phyloP scores from a whole-genome alignment of 2,888 invertebrate species.

The Eupithecia vulgata region DNA sequence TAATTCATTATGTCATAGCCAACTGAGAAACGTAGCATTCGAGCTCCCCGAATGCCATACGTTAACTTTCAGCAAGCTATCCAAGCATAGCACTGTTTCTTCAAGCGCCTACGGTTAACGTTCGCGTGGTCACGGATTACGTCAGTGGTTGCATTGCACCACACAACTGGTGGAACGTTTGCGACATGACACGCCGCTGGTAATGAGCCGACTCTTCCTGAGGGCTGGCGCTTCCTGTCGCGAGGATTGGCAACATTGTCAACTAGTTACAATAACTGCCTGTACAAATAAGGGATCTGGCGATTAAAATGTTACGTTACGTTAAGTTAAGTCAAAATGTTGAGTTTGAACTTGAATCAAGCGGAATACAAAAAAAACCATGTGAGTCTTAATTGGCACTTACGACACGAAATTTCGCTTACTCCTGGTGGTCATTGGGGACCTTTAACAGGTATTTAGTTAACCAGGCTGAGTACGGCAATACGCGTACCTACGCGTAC shows the following conservation, averaged over 20 bases:
- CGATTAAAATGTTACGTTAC: too few relatives aligned
- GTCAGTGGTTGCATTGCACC: slow-evolving; percentile 11
- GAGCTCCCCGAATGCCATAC: neutral
- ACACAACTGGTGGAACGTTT: slow-evolving; percentile 1
- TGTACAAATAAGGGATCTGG: neutral
- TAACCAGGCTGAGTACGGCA: too few relatives aligned
- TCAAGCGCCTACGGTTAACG: slow-evolving; percentile 2
- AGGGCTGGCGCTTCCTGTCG: slow-evolving; percentile 10
- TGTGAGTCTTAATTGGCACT: too few relatives aligned
- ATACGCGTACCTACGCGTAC: too few relatives aligned
- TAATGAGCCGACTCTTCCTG: slow-evolving; percentile 15
- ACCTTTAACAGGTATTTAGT: too few relatives aligned
- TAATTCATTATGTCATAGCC: neutral
- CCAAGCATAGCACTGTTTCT: slow-evolving; percentile 5
- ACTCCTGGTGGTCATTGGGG: too few relatives aligned
- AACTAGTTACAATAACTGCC: slow-evolving; percentile 37
- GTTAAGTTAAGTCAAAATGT: too few relatives aligned
- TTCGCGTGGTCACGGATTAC: slow-evolving; percentile 5
- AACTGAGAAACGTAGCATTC: neutral
- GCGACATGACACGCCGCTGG: slow-evolving; percentile 8
- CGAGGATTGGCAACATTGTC: neutral
- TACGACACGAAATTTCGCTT: too few relatives aligned
- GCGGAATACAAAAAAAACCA: neutral
- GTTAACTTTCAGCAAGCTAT: neutral
- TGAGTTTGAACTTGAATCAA: neutral